Evolutionary conservation across 1,140 invertebrate genomes (phyloP), one percentile per base, ranked within the genome.

Genomic region (Sycobia sp.): DNA sequence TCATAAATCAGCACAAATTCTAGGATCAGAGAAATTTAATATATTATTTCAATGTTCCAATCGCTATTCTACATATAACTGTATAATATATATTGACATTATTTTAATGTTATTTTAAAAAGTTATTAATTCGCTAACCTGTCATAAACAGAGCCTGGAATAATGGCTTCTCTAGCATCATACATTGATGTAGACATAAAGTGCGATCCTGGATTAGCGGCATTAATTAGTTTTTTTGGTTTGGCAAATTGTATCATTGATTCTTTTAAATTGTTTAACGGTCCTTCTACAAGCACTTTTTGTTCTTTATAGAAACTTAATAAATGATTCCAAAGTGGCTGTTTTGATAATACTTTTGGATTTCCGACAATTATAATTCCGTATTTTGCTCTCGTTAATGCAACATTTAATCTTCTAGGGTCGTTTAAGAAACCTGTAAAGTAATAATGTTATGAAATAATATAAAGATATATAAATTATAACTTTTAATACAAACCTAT

Each of bases 301-400:
- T 97, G 93, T 74, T 99, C 97, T 75, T 99, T 99, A 83, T 97
- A 99, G 74, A 97, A 98, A 36, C 92, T 95, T 20, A 99, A 83
- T 62, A 99, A 82, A 76, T 99, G 96, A 79, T 99, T 98, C 97
- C 98, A 99, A 0, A 99, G 82, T 1, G 95, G 93, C 83, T 99
- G 97, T 80, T 98, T 98, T 0, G 96, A 95, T 0, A 99, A 83
- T 9, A 99, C 96, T 82, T 99, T 99, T 0, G 98, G 97, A 82
- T 99, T 99, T 44, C 98, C 98, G 53, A 99, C 95, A 67, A 99
- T 96, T 44, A 99, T 98, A 22, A 99, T 91, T 14, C 98, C 98
- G 81, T 95, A 99, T 75, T 96, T 98, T 2, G 98, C 95, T 65
- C 98, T 86, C 0, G 98, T 99, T 1, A 99, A 79, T 0, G 98